Base-by-base conservation (phyloP, 2,797 vertebrate genomes). In the Oryzias sinensis region DNA sequence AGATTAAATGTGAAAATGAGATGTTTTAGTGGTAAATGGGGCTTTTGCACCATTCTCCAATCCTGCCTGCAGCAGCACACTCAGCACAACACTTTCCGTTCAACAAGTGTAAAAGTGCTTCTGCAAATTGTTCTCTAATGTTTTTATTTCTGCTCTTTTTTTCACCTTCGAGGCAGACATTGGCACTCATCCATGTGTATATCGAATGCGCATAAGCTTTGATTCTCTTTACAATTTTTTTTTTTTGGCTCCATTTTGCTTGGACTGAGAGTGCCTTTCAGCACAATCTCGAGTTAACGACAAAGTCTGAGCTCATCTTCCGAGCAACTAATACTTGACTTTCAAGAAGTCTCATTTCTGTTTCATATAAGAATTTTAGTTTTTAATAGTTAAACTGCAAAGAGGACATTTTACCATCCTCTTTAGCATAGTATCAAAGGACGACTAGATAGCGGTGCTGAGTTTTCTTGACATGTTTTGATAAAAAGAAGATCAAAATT, bases 161-260 rank as follows among this genome's bases (percentile, higher is more conserved):
- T 1, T 18, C 15, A 37, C 14, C 16, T 55, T 54, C 46, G 3
- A 2, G 20, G 14, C 29, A 50, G 53, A 16, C 15, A 9, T 49
- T 46, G 50, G 42, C n/a, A 17, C 17, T 40, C 18, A 25, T 46
- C 16, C 43, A 51, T 22, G 49, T 50, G 41, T 29, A 33, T 51
- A 27, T 15, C 37, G 11, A 60, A 52, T 45, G 37, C 37, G 2
- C 29, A 14, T n/a, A 37, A 9, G 25, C n/a, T 20, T 51, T 51
- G 27, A 37, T 37, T 37, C 33, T 11, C 11, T 37, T 37, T 3
- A 11, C 16, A 27, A 18, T 18, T 18, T 4, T 33, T 18, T 20
- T 51, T 13, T 51, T 47, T 47, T 14, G 22, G 20, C 20, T 4
- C 16, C 16, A 14, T 13, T 33, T 5, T 43, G 40, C 40, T 29